Conservation (phyloP, 1,140 invertebrate species). For the Aphelenchoides besseyi region DNA sequence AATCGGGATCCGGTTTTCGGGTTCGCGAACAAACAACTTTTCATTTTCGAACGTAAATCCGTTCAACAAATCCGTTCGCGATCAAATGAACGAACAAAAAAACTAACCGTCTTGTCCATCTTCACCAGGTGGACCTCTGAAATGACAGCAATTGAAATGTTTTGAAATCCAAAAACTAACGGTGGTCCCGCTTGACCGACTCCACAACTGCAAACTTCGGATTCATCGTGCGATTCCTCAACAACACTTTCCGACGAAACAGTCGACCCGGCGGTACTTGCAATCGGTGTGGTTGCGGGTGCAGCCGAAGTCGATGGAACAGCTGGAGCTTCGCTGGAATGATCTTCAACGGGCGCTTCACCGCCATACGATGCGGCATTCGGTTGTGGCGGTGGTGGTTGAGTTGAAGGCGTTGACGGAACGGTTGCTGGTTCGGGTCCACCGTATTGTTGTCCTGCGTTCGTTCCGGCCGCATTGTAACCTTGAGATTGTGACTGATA, state of each 20-base stretch:
- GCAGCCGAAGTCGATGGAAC: background rate
- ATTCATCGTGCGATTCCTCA: no score
- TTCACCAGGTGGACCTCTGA: background rate
- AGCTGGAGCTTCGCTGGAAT: background rate
- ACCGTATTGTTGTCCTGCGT: background rate
- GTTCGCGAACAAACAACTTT: background rate
- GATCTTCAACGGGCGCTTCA: background rate
- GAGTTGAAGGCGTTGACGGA: background rate
- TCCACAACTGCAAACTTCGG: constrained; percentile 10
- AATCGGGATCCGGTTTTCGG: background rate
- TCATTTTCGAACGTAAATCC: background rate
- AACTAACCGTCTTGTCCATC: background rate
- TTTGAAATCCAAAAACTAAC: background rate
- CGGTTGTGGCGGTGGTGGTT: background rate
- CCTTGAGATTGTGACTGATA: background rate
- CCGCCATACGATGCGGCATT: background rate
- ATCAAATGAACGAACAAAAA: background rate
- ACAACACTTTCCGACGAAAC: no score
- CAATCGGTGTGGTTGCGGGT: background rate
- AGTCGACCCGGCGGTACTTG: background rate
- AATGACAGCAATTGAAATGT: background rate
- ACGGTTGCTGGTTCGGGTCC: background rate
- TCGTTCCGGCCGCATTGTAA: constrained; percentile 11
- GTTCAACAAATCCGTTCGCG: background rate
- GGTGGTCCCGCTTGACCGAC: constrained; percentile 11